These are phyloP conservation scores for Poecilia velifera DNA, from an alignment of 2,797 vertebrate genomes.

Conservation along the genomic window DNA sequence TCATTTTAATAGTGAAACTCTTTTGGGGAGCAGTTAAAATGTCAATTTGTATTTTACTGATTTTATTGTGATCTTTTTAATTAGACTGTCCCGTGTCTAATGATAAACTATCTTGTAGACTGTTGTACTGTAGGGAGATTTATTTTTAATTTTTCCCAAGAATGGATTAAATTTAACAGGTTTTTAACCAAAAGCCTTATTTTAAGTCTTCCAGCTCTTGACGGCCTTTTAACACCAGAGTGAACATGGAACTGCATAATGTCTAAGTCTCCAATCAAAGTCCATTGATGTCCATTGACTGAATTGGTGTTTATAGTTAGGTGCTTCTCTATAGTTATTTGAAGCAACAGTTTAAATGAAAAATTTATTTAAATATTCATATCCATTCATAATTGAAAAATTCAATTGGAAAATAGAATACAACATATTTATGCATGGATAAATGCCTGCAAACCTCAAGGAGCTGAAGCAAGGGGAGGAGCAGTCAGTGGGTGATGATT, in stretches of 20 bases:
- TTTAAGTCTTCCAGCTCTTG: conserved; percentile 15
- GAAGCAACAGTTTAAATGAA: not conserved
- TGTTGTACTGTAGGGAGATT: conserved; percentile 24
- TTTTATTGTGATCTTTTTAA: conserved; percentile 69
- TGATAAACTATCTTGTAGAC: conserved; percentile 59
- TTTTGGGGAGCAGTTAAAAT: conserved; percentile 69
- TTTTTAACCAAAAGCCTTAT: conserved; percentile 18
- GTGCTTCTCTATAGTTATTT: not conserved
- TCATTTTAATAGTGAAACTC: conserved; percentile 37
- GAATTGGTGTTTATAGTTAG: not conserved
- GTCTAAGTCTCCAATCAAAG: conserved; percentile 8
- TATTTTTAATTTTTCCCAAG: conserved; percentile 28
- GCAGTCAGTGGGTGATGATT: not conserved
- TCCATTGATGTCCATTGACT: not conserved
- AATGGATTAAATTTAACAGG: conserved; percentile 12
- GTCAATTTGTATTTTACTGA: conserved; percentile 61
- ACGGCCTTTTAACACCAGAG: conserved; percentile 18
- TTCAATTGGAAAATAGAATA: not conserved
- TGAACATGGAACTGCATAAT: conserved; percentile 6
- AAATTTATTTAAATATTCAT: not conserved
- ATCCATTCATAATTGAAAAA: conserved; percentile 4
- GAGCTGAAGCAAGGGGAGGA: not conserved
- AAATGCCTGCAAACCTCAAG: not conserved
- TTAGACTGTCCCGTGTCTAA: conserved; percentile 68
- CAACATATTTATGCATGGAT: not conserved